Base-by-base conservation (phyloP, 1,140 invertebrate genomes). In the Heliconius hermathena region DNA sequence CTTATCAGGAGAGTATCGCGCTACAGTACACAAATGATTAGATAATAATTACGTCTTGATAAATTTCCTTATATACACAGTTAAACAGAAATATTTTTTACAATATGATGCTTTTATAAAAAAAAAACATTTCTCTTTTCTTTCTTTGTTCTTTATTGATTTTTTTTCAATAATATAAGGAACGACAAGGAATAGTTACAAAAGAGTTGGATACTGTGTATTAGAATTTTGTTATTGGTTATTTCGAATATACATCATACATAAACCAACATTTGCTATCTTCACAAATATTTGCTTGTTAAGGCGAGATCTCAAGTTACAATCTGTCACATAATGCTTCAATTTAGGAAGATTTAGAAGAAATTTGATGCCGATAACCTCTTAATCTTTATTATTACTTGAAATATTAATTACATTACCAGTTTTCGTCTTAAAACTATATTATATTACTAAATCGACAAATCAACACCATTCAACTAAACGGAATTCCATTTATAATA, bases 31-130 rank as follows among this genome's bases (percentile, higher is more conserved):
- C 49, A 73, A 71, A 60, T 72, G 84, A 85, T 84, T 80, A 85
- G 84, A 85, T 85, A 81, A 60, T 60, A 60, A 81, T 84, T 78
- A 81, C 52, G 73, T 38, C 60, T 41, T 46, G 80, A 81, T 81
- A 81, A 54, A 74, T 70, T 54, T 76, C 74, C 54, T 60, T 60
- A 60, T 22, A 60, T 60, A 22, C 9, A 57, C n/a, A 57, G 54
- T 22, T 57, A 22, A 57, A 22, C 8, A 57, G 2, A 57, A 57
- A 57, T 57, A 57, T 57, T 57, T 57, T 57, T 57, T 57, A 11
- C 20, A n/a, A 22, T 3, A 57, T 3, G 0, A 22, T n/a, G n/a
- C 8, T n/a, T 41, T 79, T 74, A 0, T 22, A 36, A 49, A 49
- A 49, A 13, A 29, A 74, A 20, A 11, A 4, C 5, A 33, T 33